Evolutionary conservation across 2,797 vertebrate genomes (phyloP).

Genomic region (Myioborus miniatus): DNA sequence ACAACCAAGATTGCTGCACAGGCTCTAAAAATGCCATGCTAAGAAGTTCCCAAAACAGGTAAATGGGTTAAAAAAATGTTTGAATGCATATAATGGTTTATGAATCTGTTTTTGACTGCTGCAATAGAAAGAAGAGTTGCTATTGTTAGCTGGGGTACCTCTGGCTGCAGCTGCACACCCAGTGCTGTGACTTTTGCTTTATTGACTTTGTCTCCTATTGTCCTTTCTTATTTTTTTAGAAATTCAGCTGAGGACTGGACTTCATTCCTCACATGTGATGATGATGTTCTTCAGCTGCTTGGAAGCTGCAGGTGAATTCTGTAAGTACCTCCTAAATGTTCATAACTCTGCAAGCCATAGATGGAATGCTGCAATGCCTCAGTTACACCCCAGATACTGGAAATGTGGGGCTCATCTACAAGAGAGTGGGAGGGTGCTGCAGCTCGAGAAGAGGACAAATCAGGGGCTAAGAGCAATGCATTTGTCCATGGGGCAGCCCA

Average conservation of each 20-base stretch:
- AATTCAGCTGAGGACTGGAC: not conserved
- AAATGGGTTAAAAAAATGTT: not conserved
- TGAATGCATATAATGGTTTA: too few relatives aligned
- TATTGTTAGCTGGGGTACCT: not conserved
- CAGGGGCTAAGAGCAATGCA: too few relatives aligned
- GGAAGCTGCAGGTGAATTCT: not conserved
- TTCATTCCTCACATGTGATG: not conserved
- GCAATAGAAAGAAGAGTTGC: not conserved
- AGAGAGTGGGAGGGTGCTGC: not conserved
- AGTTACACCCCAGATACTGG: not conserved
- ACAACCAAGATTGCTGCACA: not conserved
- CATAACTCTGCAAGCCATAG: not conserved
- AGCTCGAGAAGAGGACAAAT: not conserved
- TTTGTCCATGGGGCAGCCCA: not conserved
- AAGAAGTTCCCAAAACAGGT: not conserved
- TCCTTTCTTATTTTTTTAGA: not conserved
- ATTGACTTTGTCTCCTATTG: not conserved
- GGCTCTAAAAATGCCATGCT: not conserved
- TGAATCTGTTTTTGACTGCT: not conserved
- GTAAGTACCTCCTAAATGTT: not conserved
- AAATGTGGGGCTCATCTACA: not conserved
- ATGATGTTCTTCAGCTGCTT: not conserved
- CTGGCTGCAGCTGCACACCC: not conserved
- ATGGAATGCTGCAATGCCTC: accelerated
- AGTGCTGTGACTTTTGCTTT: accelerated